Conservation (phyloP, 1,140 invertebrate genomes). For the Ceratina japonica region DNA sequence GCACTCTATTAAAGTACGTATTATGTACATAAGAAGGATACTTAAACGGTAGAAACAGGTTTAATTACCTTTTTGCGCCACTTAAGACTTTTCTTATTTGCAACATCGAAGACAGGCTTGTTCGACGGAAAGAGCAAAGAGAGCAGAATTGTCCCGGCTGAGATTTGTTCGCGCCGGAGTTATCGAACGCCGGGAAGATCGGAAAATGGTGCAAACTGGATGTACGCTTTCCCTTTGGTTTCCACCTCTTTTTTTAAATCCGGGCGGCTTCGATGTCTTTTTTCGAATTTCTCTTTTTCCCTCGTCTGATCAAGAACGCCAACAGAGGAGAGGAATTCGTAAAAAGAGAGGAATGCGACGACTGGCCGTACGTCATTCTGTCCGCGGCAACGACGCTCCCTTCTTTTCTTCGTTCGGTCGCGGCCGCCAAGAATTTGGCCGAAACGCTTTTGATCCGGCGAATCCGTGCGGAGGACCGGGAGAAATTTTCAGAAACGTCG, state of each 20-base stretch:
- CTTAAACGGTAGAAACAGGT: too few relatives aligned
- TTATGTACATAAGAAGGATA: too few relatives aligned
- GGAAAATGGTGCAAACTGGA: neutral
- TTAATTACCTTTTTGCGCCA: too few relatives aligned
- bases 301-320: neutral
- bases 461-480: conserved; percentile 16
- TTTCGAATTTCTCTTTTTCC: neutral
- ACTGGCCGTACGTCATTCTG: conserved; percentile 68
- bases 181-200: neutral
- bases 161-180: neutral
- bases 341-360: conserved; percentile 66
- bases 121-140: too few relatives aligned
- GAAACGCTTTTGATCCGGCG: conserved; percentile 40
- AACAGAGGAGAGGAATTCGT: conserved; percentile 48
- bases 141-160: too few relatives aligned
- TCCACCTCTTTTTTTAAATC: neutral
- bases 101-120: too few relatives aligned
- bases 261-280: neutral
- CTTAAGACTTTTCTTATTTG: too few relatives aligned
- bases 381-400: conserved; percentile 41
- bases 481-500: conserved; percentile 39
- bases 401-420: neutral
- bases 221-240: neutral
- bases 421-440: conserved; percentile 7
- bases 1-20: too few relatives aligned